phyloP scores from a whole-genome alignment of 2,113 vertebrate species.

The Opisthocomus hoazin region DNA sequence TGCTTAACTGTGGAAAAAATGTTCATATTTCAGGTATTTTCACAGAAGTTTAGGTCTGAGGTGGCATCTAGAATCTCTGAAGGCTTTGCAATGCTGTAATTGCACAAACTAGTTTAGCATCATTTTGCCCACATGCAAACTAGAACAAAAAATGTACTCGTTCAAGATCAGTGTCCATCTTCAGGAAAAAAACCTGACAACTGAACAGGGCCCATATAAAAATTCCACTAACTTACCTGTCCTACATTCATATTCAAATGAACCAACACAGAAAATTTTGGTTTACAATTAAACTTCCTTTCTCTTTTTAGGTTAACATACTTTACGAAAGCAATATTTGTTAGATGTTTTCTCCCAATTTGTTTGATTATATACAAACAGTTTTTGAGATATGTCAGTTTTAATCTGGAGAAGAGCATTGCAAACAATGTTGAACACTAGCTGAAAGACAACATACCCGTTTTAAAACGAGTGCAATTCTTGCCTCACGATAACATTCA shows the following conservation, averaged over 20 bases:
- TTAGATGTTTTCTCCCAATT: rapidly evolving
- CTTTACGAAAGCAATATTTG: neutral
- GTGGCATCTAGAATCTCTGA: neutral
- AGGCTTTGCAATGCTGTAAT: neutral
- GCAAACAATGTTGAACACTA: neutral
- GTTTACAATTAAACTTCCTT: neutral
- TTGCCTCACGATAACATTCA: neutral
- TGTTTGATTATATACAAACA: neutral
- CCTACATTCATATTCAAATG: neutral
- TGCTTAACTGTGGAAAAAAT: neutral
- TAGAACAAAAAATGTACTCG: neutral
- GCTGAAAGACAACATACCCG: neutral
- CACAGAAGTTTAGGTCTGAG: neutral
- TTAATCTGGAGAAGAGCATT: neutral
- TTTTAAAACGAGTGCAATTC: neutral
- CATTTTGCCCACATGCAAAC: neutral
- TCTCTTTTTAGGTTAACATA: neutral
- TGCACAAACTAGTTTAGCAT: neutral
- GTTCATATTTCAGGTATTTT: neutral
- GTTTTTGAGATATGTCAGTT: neutral
- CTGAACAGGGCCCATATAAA: neutral
- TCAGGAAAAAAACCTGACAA: neutral
- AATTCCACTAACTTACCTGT: neutral
- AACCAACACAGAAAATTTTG: neutral
- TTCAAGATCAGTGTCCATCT: neutral